Percentiles rank a stretch among this genome's conserved stretches.
phyloP scores from a whole-genome alignment of 2,797 vertebrate genomes.

The Semotilus atromaculatus region DNA sequence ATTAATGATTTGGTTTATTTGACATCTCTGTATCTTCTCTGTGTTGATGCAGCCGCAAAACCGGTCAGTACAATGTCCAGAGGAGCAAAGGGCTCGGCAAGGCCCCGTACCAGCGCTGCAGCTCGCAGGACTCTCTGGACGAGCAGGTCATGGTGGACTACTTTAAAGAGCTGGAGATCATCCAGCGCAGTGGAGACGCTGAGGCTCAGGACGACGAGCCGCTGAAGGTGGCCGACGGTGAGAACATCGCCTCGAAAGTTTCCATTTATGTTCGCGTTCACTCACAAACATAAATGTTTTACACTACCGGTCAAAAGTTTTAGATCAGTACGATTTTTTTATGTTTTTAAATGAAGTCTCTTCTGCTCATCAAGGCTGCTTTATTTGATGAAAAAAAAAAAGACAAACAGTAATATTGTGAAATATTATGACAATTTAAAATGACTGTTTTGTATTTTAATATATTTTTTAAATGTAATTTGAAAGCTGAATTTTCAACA shows the following conservation, averaged over 20 bases:
- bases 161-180: conserved; percentile 93
- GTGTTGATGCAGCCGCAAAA: conserved; percentile 76
- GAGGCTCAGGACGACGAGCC: conserved; percentile 82
- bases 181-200: conserved; percentile 80
- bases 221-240: conserved; percentile 92
- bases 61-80: conserved; percentile 85
- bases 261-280: too few relatives aligned
- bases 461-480: too few relatives aligned
- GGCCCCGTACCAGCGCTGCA: conserved; percentile 77
- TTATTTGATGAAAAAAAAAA: too few relatives aligned
- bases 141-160: conserved; percentile 91
- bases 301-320: too few relatives aligned
- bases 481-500: too few relatives aligned
- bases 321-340: too few relatives aligned
- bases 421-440: too few relatives aligned
- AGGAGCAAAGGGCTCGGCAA: conserved; percentile 59
- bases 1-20: background rate
- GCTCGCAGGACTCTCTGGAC: conserved; percentile 95
- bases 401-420: too few relatives aligned
- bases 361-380: too few relatives aligned
- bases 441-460: too few relatives aligned
- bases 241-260: conserved; percentile 11
- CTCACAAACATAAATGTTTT: too few relatives aligned
- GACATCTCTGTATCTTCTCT: conserved; percentile 4
- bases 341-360: too few relatives aligned